Evolutionary conservation across 2,797 vertebrate species (phyloP).

Genomic region (Threskiornis aethiopicus): DNA sequence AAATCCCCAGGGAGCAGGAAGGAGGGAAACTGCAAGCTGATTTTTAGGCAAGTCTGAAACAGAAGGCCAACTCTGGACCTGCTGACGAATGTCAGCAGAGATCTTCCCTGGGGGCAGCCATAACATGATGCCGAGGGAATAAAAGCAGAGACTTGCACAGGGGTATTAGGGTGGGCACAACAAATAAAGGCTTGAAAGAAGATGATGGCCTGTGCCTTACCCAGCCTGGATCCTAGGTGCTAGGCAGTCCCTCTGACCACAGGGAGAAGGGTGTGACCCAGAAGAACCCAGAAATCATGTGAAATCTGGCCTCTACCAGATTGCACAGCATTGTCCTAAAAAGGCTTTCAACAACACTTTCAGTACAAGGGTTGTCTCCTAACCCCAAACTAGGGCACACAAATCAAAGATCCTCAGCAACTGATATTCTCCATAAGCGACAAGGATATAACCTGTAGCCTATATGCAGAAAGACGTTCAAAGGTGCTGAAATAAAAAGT

Average conservation of each 20-base stretch:
- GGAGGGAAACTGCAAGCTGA: background rate
- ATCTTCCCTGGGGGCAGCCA: background rate
- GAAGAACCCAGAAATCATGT: background rate
- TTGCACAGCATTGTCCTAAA: background rate
- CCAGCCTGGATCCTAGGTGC: background rate
- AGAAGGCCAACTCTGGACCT: background rate
- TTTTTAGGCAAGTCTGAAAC: background rate
- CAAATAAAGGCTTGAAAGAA: background rate
- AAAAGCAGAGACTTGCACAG: background rate
- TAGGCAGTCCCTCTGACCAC: background rate
- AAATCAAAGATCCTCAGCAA: background rate
- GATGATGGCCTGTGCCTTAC: background rate
- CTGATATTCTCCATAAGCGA: background rate
- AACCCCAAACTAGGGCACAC: background rate
- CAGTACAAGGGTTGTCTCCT: background rate
- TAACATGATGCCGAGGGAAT: background rate
- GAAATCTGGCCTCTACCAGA: background rate
- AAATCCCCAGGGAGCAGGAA: background rate
- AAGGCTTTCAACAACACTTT: background rate
- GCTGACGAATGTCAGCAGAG: background rate
- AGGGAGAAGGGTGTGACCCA: background rate
- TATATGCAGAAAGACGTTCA: background rate
- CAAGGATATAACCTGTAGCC: background rate
- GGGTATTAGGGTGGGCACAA: background rate
- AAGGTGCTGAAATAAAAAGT: background rate